phyloP scores from a whole-genome alignment of 2,888 invertebrate species.

The Auanema freiburgensis region DNA sequence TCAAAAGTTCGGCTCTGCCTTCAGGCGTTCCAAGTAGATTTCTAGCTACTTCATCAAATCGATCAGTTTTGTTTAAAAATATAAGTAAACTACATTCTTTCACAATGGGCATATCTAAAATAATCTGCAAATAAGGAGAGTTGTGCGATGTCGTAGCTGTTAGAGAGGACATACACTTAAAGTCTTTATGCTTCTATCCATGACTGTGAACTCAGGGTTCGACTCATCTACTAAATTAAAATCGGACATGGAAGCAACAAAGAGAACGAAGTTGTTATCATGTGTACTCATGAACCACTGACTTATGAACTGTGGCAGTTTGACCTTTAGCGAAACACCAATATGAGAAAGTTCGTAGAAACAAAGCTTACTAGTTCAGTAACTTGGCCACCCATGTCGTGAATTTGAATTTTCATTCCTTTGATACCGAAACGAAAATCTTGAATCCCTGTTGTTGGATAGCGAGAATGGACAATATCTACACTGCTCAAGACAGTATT shows the following conservation, averaged over 20 bases:
- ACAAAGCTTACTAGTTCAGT: slow-evolving; percentile 40
- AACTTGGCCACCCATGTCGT: slow-evolving; percentile 60
- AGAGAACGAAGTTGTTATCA: slow-evolving; percentile 52
- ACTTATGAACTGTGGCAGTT: slow-evolving; percentile 47
- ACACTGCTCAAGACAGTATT: slow-evolving; percentile 42
- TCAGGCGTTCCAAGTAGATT: slow-evolving; percentile 15
- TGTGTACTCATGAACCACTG: slow-evolving; percentile 40
- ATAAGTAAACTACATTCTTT: slow-evolving; percentile 55
- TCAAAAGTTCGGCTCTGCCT: slow-evolving; percentile 14
- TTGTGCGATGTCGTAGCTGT: neutral
- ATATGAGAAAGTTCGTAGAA: no score
- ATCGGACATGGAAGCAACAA: slow-evolving; percentile 57
- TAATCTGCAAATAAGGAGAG: slow-evolving; percentile 27
- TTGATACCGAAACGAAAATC: slow-evolving; percentile 54
- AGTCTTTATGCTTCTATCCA: slow-evolving; percentile 50
- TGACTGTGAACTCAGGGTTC: slow-evolving; percentile 43
- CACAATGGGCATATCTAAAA: slow-evolving; percentile 39
- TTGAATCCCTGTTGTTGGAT: slow-evolving; percentile 56
- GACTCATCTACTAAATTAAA: slow-evolving; percentile 52
- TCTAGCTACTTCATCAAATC: slow-evolving; percentile 47
- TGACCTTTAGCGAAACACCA: slow-evolving; percentile 31
- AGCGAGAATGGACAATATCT: slow-evolving; percentile 53
- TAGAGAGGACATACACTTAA: slow-evolving; percentile 23
- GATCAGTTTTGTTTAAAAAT: slow-evolving; percentile 60
- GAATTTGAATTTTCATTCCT: slow-evolving; percentile 47